phyloP scores from a whole-genome alignment of 2,888 invertebrate species.

The Tuberolachnus salignus region DNA sequence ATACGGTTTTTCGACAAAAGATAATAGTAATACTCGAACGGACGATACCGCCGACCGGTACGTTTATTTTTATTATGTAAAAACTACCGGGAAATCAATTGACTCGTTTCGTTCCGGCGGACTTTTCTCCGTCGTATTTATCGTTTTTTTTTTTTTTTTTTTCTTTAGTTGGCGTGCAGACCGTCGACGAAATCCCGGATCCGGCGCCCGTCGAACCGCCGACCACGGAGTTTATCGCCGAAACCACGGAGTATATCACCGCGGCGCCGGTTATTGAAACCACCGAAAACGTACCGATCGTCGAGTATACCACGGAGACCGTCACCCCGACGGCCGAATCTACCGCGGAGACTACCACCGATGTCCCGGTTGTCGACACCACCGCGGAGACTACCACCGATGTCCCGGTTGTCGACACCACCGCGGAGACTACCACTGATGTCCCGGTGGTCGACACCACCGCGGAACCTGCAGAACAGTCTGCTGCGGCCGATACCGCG shows the following conservation, averaged over 20 bases:
- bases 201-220: background rate
- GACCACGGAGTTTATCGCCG: background rate
- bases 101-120: too few species aligned
- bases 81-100: too few species aligned
- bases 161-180: slow-evolving; percentile 8
- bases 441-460: background rate
- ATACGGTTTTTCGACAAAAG: background rate
- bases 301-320: background rate
- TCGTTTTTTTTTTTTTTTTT: background rate
- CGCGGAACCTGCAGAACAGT: background rate
- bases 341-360: background rate
- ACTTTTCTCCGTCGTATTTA: too few species aligned
- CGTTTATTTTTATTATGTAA: too few species aligned
- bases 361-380: background rate
- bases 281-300: too few species aligned
- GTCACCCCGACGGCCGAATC: too few species aligned
- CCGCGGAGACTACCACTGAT: background rate
- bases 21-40: too few species aligned
- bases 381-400: background rate
- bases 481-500: background rate
- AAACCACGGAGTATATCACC: too few species aligned
- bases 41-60: too few species aligned
- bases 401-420: background rate
- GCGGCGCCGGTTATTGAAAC: background rate
- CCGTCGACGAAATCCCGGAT: background rate